Evolutionary conservation across 2,113 vertebrate genomes (phyloP), one percentile per base, ranked within the genome.

Genomic region (Sapayoa aenigma): DNA sequence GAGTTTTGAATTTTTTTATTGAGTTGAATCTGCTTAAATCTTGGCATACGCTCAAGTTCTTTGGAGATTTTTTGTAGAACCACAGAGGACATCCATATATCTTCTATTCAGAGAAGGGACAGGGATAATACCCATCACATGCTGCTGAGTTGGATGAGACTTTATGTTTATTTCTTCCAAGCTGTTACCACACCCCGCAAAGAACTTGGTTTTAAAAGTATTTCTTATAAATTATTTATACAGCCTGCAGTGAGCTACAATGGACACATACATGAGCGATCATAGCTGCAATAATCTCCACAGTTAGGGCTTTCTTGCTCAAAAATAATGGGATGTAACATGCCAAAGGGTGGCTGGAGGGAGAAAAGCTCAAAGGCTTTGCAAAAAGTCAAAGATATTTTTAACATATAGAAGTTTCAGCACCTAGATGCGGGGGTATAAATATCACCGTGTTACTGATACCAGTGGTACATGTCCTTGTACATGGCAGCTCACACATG

Each of bases 221-320:
- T 69, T 93, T 67, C 41, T 75, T 76, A 50, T 63, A 78, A 74
- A 72, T 89, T 59, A 78, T 84, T 84, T 87, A 73, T 46, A 49
- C 28, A 81, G 65, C 18, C 42, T 62, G 28, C n/a, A 65, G 31
- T 35, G 56, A 74, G 49, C 47, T 66, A 58, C 46, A 80, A 47
- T 11, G n/a, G 42, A 59, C 58, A 65, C 12, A 31, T 3, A n/a
- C 1, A 6, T 1, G 22, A 73, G 41, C 6, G 58, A 66, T 5
- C 0, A 0, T 73, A 68, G 24, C 24, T 73, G 25, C 49, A 12
- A 21, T 46, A 76, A 66, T 35, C 37, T 67, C 37, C 39, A 66
- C 28, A 58, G 49, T 55, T 59, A 66, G 10, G 16, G 60, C 24
- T 52, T 88, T 47, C 44, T 42, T 37, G 42, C 69, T 73, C 63